Evolutionary conservation across 1,140 invertebrate species (phyloP), one percentile per base, ranked within the genome.

Genomic region (Spodoptera frugiperda): DNA sequence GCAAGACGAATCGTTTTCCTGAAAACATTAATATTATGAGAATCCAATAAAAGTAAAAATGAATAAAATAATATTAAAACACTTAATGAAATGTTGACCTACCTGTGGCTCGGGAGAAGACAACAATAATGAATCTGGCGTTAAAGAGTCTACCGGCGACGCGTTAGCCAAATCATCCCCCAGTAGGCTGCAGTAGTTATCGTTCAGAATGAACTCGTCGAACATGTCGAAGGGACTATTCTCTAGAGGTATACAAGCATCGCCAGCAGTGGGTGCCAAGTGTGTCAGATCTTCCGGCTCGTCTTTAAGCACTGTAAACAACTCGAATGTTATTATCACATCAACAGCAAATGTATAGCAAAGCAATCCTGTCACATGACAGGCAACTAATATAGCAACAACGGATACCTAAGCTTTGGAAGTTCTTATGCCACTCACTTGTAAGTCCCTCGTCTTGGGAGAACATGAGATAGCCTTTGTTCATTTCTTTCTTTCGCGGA

Each of bases 271-370:
- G 46, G 98, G 98, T 68, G 98, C 98, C 89, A 99, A 96, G 91
- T 98, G 98, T 53, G 97, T 97, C 86, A 99, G 94, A 95, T 99
- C 98, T 90, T 98, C 97, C 39, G 97, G 97, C 94, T 98, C 98
- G 93, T 98, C 97, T 95, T 98, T 98, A 84, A 98, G 93, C 96
- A 97, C 97, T 98, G 94, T 72, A 96, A 96, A 86, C 84, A 86
- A 88, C 84, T 86, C 21, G 21, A 14, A 39, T 15, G 61, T 72
- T 76, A 74, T 82, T 79, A 77, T 77, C 33, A 39, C 8, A 39
- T 39, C 33, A 39, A 39, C 33, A 39, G 33, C 33, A 39, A 39
- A 39, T 39, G 33, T 39, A 39, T 39, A 8, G 33, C 6, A 71
- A 76, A 73, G 65, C 30, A 82, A 82, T 81, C 76, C 71, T 63